These are phyloP conservation scores for Rhagonycha fulva DNA, from an alignment of 2,888 invertebrate species.

Conservation along the genomic window DNA sequence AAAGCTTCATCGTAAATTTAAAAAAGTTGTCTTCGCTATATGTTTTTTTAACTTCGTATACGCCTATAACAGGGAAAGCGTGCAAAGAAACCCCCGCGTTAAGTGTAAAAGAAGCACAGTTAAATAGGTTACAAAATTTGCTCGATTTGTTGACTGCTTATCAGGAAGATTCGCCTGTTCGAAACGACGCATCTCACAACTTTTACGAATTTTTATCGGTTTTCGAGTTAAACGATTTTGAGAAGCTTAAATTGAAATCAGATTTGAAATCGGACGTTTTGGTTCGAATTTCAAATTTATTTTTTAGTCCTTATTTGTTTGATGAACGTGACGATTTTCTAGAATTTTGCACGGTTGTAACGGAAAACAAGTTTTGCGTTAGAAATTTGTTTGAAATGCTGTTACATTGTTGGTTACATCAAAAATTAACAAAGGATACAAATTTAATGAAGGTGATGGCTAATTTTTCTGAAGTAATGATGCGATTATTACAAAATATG, in stretches of 20 bases:
- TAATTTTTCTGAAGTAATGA: slow-evolving; percentile 68
- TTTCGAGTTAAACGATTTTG: slow-evolving; percentile 54
- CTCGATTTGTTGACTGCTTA: slow-evolving; percentile 59
- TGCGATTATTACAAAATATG: slow-evolving; percentile 66
- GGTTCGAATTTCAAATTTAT: slow-evolving; percentile 50
- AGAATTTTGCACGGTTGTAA: slow-evolving; percentile 39
- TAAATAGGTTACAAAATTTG: slow-evolving; percentile 66
- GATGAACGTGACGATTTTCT: slow-evolving; percentile 37
- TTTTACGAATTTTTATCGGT: slow-evolving; percentile 62
- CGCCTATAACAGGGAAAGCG: neutral
- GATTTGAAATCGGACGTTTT: slow-evolving; percentile 50
- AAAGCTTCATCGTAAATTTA: slow-evolving; percentile 46
- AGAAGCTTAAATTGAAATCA: slow-evolving; percentile 54
- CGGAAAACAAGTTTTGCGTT: slow-evolving; percentile 58
- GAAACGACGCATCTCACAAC: slow-evolving; percentile 52
- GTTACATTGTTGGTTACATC: slow-evolving; percentile 73
- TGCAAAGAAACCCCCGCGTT: slow-evolving; percentile 2
- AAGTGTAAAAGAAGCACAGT: slow-evolving; percentile 58
- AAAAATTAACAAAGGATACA: slow-evolving; percentile 57
- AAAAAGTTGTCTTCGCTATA: slow-evolving; percentile 46
- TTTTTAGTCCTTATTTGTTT: slow-evolving; percentile 47
- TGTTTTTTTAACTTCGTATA: slow-evolving; percentile 33
- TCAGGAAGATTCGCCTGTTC: slow-evolving; percentile 49
- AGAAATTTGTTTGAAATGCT: slow-evolving; percentile 72
- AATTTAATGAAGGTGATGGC: slow-evolving; percentile 66